These are phyloP conservation scores for Himalopsyche anomala DNA, from an alignment of 2,888 invertebrate genomes.

Conservation along the genomic window DNA sequence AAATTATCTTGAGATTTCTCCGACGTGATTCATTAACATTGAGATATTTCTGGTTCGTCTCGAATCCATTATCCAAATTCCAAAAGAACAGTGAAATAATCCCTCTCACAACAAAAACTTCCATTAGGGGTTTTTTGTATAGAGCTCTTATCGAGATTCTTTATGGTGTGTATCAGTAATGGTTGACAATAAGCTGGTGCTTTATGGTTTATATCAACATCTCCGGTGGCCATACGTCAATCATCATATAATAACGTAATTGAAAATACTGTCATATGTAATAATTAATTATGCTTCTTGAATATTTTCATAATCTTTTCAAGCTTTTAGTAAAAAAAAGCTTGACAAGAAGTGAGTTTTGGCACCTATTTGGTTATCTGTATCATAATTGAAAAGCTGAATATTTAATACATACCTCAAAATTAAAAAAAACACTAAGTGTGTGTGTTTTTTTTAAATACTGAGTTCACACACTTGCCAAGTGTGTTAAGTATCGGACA, in stretches of 20 bases:
- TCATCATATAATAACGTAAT: neutral
- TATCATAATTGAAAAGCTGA: no score
- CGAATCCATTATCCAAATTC: slow-evolving; percentile 10
- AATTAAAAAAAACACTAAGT: no score
- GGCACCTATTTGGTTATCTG: no score
- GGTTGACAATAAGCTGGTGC: slow-evolving; percentile 25
- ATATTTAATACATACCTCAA: no score
- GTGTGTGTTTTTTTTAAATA: no score
- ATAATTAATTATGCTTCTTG: no score
- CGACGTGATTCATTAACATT: slow-evolving; percentile 19
- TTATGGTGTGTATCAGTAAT: neutral
- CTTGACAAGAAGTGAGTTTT: no score
- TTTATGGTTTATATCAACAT: slow-evolving; percentile 27
- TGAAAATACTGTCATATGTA: neutral
- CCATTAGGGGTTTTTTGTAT: slow-evolving; percentile 19
- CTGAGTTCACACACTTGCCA: no score
- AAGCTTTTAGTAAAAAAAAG: no score
- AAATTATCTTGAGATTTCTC: neutral
- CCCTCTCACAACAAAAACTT: slow-evolving; percentile 23
- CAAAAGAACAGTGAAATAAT: slow-evolving; percentile 40
- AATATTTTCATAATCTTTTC: no score
- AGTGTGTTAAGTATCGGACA: no score
- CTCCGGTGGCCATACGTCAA: neutral
- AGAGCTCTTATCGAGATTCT: neutral
- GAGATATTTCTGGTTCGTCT: slow-evolving; percentile 1